Evolutionary conservation across 2,113 vertebrate genomes (phyloP).

Genomic region (Chionis minor): DNA sequence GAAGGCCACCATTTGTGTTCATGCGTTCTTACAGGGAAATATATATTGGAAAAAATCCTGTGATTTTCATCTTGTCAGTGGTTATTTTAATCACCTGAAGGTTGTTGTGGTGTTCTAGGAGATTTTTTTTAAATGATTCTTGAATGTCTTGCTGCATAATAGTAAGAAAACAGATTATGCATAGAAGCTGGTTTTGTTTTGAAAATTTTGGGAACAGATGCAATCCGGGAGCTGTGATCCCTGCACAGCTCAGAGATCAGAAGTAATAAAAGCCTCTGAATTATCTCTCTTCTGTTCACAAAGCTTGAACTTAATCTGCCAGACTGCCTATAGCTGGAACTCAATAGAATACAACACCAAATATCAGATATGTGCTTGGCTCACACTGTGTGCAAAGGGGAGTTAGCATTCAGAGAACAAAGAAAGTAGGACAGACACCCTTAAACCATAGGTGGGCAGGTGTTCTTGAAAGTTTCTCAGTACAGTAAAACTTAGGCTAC

Average conservation of each 20-base stretch:
- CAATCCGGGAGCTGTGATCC: not conserved
- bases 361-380: not conserved
- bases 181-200: not conserved
- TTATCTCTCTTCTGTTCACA: conserved; percentile 28
- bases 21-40: not conserved
- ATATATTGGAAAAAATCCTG: not conserved
- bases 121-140: not conserved
- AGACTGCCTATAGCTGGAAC: not conserved
- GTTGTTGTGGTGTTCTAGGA: not conserved
- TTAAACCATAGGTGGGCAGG: not conserved
- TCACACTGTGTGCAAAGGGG: not conserved
- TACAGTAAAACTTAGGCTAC: not conserved
- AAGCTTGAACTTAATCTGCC: conserved; percentile 31
- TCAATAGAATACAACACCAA: not conserved
- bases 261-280: conserved; percentile 22
- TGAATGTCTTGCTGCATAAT: not conserved
- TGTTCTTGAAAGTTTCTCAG: not conserved
- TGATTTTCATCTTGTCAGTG: not conserved
- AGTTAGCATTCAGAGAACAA: not conserved
- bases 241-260: not conserved
- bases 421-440: not conserved
- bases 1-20: not conserved
- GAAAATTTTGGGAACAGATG: not conserved
- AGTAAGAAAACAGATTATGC: not conserved
- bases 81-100: conserved; percentile 8